Base-by-base conservation (phyloP, 92 coral and sea anemone genomes). In the Epizoanthus ramosus region DNA sequence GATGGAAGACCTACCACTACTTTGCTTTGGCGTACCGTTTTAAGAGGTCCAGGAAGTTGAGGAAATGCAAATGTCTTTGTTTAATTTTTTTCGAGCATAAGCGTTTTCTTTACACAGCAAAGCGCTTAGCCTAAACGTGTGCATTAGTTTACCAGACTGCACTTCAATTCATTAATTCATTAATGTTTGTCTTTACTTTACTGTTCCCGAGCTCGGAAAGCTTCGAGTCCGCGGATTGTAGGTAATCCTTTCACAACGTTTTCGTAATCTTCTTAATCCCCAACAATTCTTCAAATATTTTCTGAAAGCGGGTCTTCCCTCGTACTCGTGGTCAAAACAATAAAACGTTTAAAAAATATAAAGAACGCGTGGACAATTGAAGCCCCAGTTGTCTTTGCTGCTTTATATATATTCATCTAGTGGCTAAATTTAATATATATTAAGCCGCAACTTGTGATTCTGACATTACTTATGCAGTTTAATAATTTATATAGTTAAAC, bases 231-330 rank as follows among this genome's bases (percentile, higher is more conserved):
- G 52, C 18, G 63, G 45, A 23, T 76, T 58, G 37, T 35, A 59
- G 24, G 16, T 77, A 61, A 77, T 77, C 57, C 24, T 39, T 77
- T 61, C 23, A 21, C 8, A 61, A 43, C 52, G 45, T 60, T n/a
- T 59, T 60, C 45, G 60, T 41, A 77, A 77, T 77, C 82, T 60
- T 13, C 35, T 43, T 60, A 77, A 19, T 37, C 71, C 25, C 39
- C 18, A 19, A 45, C 82, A 61, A 61, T 77, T 77, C 58, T 63
- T 77, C 59, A 39, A 61, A 19, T 77, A 35, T 60, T 77, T 77
- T 60, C 6, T 17, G 19, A 33, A 13, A 45, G 22, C 52, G 15
- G 21, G 31, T 15, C 14, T 37, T 47, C 0, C 75, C 24, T 71
- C 33, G 54, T 45, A 8, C 24, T 33, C 45, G 5, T 14, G 9